Evolutionary conservation across 2,888 invertebrate genomes (phyloP), one percentile per base, ranked within the genome.

Genomic region (Polydrusus cervinus): DNA sequence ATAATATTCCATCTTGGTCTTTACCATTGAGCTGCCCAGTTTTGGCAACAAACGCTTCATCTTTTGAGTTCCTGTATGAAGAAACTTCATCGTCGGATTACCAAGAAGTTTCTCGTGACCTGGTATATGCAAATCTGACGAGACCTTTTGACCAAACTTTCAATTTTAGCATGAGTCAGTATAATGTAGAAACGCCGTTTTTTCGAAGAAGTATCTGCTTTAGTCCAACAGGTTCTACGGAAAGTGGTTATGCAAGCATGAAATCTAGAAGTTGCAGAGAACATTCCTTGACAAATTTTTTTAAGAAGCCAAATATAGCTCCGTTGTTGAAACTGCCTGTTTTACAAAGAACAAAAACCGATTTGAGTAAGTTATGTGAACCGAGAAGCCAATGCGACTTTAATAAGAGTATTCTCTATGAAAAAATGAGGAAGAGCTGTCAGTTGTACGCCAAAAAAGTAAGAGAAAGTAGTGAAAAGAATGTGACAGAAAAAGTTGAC

Each of bases 211-310:
- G 38, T 18, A 53, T 38, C 14, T 38, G 14, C n/a, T 16, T 45
- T 13, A 53, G 34, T 14, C 25, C 76, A 9, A 67, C 77, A 9
- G 75, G 74, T 62, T 82, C 82, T 3, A 79, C 77, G 40, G 81
- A 82, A 67, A 82, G 82, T 43, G 83, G 82, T 11, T 83, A 83
- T 74, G 71, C 75, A 0, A 82, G 82, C 45, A 76, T 79, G 25
- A 75, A 78, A 47, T 82, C 82, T 6, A 77, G 73, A 61, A 61
- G 34, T 20, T 38, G 20, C 14, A 47, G 8, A 18, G 62, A 75
- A 64, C 78, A 72, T 49, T 75, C 74, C 11, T 75, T 74, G 9
- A 60, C 51, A 8, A 80, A 73, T 43, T 82, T 83, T 61, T 83
- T 83, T 66, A 80, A 82, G 76, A 79, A 74, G 25, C 80, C 81